phyloP scores from a whole-genome alignment of 2,113 vertebrate species.

The Epinephelus moara region DNA sequence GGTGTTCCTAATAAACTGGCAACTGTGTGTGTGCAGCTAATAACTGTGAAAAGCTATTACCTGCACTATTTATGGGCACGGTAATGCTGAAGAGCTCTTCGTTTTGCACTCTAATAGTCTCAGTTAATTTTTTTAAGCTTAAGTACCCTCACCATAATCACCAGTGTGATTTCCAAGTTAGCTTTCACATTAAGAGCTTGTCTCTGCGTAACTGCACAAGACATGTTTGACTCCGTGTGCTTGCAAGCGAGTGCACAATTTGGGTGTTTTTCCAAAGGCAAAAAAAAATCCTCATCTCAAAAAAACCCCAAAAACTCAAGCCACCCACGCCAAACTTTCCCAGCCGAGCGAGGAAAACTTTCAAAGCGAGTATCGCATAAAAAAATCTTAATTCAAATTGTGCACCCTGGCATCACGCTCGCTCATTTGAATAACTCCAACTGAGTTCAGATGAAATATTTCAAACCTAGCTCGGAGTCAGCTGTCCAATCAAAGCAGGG shows the following conservation, averaged over 20 bases:
- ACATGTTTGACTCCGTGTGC: conserved; percentile 2
- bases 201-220: background rate
- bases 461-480: conserved; percentile 76
- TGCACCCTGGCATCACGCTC: conserved; percentile 2
- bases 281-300: background rate
- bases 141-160: background rate
- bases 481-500: conserved; percentile 79
- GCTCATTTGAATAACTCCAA: conserved; percentile 64
- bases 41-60: background rate
- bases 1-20: background rate
- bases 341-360: background rate
- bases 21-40: background rate
- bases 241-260: conserved; percentile 12
- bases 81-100: background rate
- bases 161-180: background rate
- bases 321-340: conserved; percentile 2
- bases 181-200: conserved; percentile 19
- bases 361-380: background rate
- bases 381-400: conserved; percentile 6
- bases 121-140: conserved; percentile 8
- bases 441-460: conserved; percentile 68
- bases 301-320: background rate
- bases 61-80: background rate
- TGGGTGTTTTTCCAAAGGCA: conserved; percentile 29
- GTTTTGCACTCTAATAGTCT: too few relatives aligned